Base-by-base conservation (phyloP, 2,888 invertebrate genomes). In the Serripes groenlandicus region DNA sequence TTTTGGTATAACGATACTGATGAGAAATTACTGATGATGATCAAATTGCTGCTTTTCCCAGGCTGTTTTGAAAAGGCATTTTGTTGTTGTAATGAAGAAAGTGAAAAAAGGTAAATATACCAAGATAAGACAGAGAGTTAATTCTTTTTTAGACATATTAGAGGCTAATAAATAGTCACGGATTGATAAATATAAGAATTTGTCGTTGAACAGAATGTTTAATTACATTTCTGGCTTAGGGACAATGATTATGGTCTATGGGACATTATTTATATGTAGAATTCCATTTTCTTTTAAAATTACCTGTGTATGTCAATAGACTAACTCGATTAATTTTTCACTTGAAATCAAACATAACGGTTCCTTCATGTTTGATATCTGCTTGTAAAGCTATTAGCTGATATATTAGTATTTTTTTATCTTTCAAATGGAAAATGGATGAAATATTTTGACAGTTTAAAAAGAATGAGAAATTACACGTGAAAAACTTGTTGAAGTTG, bases 161-260 rank as follows among this genome's bases (percentile, higher is more conserved):
- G 15, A 21, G 2, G 15, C 21, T 49, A 15, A 42, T 15, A 49
- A 49, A 49, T 49, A 21, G 15, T 49, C 18, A 21, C 49, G 21
- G 7, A 1, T 1, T 49, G 4, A 56, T 11, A 11, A 11, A 23
- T 23, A n/a, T 21, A 11, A 49, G 2, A n/a, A 23, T 15, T 56
- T 23, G 23, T 62, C 5, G 28, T 30, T 66, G 28, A 26, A 66
- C 28, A 66, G 26, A 66, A 26, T 1, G 23, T 26, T 3, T 66
- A 42, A 11, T 28, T 42, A n/a, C 37, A 28, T 23, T 34, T 21
- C 42, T 37, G 42, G 42, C 42, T 42, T 42, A 66, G 42, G 42
- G 66, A 66, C 66, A 42, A 42, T 66, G 66, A 66, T 66, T 42
- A 42, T 42, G 3, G 66, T 7, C 56, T 26, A 28, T 42, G 66